Evolutionary conservation across 1,140 invertebrate species (phyloP).

Genomic region (Pseudomyrmex sp.): DNA sequence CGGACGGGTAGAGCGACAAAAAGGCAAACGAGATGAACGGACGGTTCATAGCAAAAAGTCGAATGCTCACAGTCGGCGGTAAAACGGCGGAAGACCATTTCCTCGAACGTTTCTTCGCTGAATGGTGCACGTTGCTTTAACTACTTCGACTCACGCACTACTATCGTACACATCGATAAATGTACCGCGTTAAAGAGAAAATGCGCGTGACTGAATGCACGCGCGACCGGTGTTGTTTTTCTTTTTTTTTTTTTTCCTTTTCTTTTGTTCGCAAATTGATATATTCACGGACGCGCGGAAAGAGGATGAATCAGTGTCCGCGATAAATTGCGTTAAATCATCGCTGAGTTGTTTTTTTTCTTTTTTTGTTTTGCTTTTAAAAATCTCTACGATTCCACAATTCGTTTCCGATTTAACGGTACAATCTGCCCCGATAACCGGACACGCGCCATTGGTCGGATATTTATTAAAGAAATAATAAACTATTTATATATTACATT

Average conservation of each 20-base stretch:
- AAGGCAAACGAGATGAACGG: slow-evolving; percentile 69
- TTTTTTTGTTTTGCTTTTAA: too few relatives aligned
- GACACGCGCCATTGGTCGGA: too few relatives aligned
- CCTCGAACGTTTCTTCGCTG: slow-evolving; percentile 76
- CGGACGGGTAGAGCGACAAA: slow-evolving; percentile 62
- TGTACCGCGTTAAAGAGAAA: slow-evolving; percentile 50
- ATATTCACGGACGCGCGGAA: not conserved
- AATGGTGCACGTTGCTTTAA: slow-evolving; percentile 64
- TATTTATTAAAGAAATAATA: too few relatives aligned
- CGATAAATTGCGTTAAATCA: too few relatives aligned
- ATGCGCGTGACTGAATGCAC: slow-evolving; percentile 1
- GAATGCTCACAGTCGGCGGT: slow-evolving; percentile 70
- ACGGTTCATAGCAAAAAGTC: slow-evolving; percentile 62
- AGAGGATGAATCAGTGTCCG: not conserved
- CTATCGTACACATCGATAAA: slow-evolving; percentile 38
- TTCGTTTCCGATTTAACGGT: too few relatives aligned
- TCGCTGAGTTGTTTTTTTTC: too few relatives aligned
- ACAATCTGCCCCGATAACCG: too few relatives aligned
- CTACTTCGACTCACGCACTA: slow-evolving; percentile 65
- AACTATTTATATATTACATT: too few relatives aligned
- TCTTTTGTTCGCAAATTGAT: slow-evolving; percentile 10
- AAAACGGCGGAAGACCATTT: slow-evolving; percentile 79
- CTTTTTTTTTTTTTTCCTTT: not conserved
- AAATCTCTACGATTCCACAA: too few relatives aligned
- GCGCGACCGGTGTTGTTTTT: not conserved